Percentiles rank a stretch among this genome's conserved stretches.
These are phyloP conservation scores for Zootoca vivipara DNA, from an alignment of 2,113 vertebrate genomes.

Conservation along the genomic window DNA sequence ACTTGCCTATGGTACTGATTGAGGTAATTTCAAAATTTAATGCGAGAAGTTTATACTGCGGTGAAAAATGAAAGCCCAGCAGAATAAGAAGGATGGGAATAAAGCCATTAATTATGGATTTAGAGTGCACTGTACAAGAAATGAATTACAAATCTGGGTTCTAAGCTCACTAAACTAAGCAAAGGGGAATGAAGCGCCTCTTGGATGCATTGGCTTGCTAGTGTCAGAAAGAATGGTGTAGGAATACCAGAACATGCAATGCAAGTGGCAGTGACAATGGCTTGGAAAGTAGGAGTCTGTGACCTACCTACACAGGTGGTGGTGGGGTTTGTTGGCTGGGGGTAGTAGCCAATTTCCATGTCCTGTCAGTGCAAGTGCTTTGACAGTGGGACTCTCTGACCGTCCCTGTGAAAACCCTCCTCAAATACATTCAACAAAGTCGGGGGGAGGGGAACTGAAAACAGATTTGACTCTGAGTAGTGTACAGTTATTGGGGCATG, in stretches of 20 bases:
- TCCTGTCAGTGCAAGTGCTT: too few relatives aligned
- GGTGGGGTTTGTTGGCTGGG: too few relatives aligned
- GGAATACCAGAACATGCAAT: background rate
- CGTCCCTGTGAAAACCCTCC: too few relatives aligned
- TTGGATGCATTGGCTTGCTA: rapidly evolving
- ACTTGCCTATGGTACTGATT: constrained; percentile 14
- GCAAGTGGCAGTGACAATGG: background rate
- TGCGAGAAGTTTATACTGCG: background rate
- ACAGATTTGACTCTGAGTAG: too few relatives aligned
- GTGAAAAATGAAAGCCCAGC: background rate
- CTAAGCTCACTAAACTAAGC: background rate
- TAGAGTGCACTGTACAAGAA: background rate
- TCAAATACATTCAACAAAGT: too few relatives aligned
- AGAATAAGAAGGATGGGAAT: background rate
- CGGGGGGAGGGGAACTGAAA: too few relatives aligned
- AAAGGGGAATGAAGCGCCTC: background rate
- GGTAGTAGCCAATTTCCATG: too few relatives aligned
- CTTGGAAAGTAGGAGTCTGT: background rate
- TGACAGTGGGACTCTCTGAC: too few relatives aligned
- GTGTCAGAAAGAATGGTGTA: background rate
- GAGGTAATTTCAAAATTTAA: background rate
- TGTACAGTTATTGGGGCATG: too few relatives aligned
- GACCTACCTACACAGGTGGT: background rate
- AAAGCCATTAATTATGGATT: background rate
- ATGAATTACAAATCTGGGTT: background rate